phyloP scores from a whole-genome alignment of 1,140 invertebrate species.

The Philotrypesis tridentata region DNA sequence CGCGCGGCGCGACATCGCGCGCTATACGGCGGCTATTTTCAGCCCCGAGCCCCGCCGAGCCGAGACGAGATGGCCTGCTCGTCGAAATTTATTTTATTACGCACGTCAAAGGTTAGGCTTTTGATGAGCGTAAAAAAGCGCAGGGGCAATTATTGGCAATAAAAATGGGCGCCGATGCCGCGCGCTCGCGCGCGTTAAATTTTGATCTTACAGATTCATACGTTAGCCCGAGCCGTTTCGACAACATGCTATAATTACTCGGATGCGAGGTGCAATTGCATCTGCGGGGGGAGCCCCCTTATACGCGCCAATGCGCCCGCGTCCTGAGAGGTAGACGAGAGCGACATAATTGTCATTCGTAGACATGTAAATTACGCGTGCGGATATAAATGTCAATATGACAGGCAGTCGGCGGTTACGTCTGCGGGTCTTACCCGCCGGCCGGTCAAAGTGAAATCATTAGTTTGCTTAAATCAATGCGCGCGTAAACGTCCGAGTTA shows the following conservation, averaged over 20 bases:
- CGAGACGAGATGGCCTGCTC: no score
- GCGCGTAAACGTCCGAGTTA: constrained; percentile 73
- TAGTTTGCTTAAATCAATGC: constrained; percentile 76
- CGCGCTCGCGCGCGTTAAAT: constrained; percentile 9
- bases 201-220: constrained; percentile 46
- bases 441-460: constrained; percentile 74
- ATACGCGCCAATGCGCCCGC: constrained; percentile 24
- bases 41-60: no score
- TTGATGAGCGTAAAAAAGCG: background rate
- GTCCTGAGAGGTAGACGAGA: constrained; percentile 34
- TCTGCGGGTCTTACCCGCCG: constrained; percentile 58
- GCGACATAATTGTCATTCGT: constrained; percentile 69
- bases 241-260: constrained; percentile 45
- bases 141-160: constrained; percentile 2
- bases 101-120: no score
- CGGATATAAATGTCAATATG: constrained; percentile 73
- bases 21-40: no score
- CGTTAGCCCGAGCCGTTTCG: constrained; percentile 38
- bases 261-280: constrained; percentile 46
- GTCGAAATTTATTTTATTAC: background rate
- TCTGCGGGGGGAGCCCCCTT: constrained; percentile 25
- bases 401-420: constrained; percentile 65
- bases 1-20: no score
- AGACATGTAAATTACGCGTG: constrained; percentile 72
- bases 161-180: background rate